Conservation (phyloP, 2,797 vertebrate genomes). For the Hemitrygon akajei region DNA sequence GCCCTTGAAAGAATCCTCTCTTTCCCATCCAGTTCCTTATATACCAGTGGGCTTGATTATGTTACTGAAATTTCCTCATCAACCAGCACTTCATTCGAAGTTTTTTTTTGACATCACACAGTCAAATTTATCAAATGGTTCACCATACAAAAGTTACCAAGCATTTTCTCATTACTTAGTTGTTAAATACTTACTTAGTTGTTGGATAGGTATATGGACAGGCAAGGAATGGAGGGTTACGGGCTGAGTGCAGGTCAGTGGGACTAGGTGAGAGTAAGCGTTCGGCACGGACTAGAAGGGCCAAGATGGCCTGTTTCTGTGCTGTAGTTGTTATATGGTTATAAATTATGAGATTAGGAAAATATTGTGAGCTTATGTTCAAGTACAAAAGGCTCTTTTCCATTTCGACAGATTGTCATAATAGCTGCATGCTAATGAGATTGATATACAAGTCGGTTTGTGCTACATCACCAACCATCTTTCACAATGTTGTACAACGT, state of each 20-base stretch:
- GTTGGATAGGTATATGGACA: too few relatives aligned
- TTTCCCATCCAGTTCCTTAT: background rate
- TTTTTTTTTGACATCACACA: background rate
- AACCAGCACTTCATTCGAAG: background rate
- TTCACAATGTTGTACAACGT: background rate
- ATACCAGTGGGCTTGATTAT: background rate
- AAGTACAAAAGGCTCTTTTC: constrained; percentile 1
- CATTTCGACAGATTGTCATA: background rate
- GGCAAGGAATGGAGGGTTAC: too few relatives aligned
- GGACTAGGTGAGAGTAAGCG: too few relatives aligned
- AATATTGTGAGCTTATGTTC: background rate
- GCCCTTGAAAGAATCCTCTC: background rate
- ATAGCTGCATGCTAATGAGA: background rate
- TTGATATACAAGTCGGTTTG: background rate
- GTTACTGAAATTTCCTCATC: background rate
- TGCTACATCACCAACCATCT: background rate
- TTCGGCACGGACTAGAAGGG: too few relatives aligned
- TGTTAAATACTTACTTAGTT: too few relatives aligned
- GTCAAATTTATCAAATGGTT: background rate
- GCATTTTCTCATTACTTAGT: background rate
- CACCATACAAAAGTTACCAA: background rate
- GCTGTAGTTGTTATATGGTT: too few relatives aligned
- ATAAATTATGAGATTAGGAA: constrained; percentile 4
- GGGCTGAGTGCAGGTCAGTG: too few relatives aligned
- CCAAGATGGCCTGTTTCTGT: too few relatives aligned